Base-by-base conservation (phyloP, 2,113 vertebrate species). In the Amblyornis subalaris region DNA sequence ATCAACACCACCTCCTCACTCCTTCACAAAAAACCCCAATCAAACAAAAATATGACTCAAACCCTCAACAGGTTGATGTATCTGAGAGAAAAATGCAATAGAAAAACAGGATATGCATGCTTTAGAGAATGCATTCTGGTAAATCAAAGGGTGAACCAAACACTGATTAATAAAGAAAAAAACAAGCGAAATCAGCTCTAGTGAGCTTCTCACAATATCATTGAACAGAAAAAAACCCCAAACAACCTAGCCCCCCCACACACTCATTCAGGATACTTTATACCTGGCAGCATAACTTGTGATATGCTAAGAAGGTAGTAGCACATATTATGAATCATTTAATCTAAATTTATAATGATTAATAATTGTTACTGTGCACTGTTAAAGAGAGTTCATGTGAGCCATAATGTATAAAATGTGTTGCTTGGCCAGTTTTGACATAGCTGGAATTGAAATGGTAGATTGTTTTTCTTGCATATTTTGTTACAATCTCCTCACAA, bases 1-100 rank as follows among this genome's bases (percentile, higher is more conserved):
- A 6, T 0, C 19, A 38, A 7, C 3, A 48, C 2, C 0, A 0
- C 1, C 3, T 3, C 28, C 60, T 29, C 2, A 12, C 4, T 35
- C 2, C 2, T 20, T 6, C 3, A 9, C 1, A 7, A 26, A 24
- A 28, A 42, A 7, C 1, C 6, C 4, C 3, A 70, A 28, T 3
- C 2, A 80, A 54, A 26, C 1, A 33, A 82, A 85, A 82, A 24
- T 35, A 71, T 24, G 4, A 36, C 5, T 12, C 5, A 55, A 71
- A 29, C 1, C 7, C 28, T 40, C 5, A 57, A 44, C 1, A 66
- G 25, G 3, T 24, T 20, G 6, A 26, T 40, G 19, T 22, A 64
- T 12, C 10, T 79, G 4, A 47, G 8, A 76, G 19, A 26, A 91
- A 77, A 81, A 47, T 15, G 2, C 6, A 48, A 29, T 4, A 36